Evolutionary conservation across 2,113 vertebrate species (phyloP).

Genomic region (Vanacampus margaritifer): DNA sequence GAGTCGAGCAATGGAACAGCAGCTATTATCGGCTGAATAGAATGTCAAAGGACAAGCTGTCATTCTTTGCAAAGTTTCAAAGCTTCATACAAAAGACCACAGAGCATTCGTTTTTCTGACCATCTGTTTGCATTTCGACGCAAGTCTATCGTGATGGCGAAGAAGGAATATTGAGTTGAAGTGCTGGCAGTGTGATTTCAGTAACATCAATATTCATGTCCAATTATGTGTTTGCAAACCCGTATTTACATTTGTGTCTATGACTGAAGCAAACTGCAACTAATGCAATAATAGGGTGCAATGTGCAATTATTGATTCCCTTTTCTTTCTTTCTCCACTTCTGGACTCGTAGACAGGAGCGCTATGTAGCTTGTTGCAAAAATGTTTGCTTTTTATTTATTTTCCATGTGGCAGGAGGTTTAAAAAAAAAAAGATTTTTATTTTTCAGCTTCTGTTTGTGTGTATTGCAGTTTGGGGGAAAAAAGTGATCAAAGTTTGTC

Average conservation of each 20-base stretch:
- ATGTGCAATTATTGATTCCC: constrained; percentile 70
- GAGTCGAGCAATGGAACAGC: constrained; percentile 44
- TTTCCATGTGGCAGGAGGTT: constrained; percentile 32
- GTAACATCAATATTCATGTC: constrained; percentile 60
- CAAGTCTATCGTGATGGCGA: constrained; percentile 21
- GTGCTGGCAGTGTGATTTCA: constrained; percentile 59
- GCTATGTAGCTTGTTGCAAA: constrained; percentile 38
- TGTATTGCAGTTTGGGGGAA: constrained; percentile 59
- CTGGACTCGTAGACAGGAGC: constrained; percentile 30
- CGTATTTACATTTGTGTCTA: constrained; percentile 64
- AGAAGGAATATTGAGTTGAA: constrained; percentile 36
- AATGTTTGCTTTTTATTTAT: constrained; percentile 16
- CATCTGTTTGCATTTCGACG: neutral
- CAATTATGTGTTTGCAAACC: constrained; percentile 59
- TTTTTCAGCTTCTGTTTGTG: constrained; percentile 56
- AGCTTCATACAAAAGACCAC: constrained; percentile 12
- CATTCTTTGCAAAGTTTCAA: constrained; percentile 8
- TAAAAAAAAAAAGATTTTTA: constrained; percentile 33
- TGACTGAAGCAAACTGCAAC: constrained; percentile 66
- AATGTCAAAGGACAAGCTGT: constrained; percentile 45
- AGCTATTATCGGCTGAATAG: constrained; percentile 40
- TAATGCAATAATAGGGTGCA: constrained; percentile 73
- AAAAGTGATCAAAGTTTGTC: constrained; percentile 55
- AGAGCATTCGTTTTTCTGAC: constrained; percentile 27
- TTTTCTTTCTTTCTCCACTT: constrained; percentile 39